A percentile compares a stretch with the other conserved stretches of the same genome.
Evolutionary conservation across 1,140 invertebrate genomes (phyloP).

Genomic region (Lepidurus arcticus): DNA sequence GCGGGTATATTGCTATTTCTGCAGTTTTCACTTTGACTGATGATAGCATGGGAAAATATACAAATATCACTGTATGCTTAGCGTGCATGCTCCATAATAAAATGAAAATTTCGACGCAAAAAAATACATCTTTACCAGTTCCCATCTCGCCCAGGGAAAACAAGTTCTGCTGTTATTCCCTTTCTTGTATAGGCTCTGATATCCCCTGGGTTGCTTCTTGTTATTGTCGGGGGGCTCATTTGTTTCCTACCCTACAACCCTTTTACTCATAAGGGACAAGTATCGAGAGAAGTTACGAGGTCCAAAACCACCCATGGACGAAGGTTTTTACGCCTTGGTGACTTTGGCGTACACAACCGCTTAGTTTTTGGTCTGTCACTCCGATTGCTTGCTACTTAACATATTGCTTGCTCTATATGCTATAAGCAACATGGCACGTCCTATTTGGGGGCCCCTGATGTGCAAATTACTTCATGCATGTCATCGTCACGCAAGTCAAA

Average conservation of each 20-base stretch:
- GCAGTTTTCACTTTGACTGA: neutral
- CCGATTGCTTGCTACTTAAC: constrained; percentile 8
- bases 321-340: neutral
- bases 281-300: neutral
- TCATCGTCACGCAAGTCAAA: neutral
- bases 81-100: too few relatives aligned
- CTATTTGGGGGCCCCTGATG: neutral
- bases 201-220: neutral
- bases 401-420: constrained; percentile 7
- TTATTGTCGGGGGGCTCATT: neutral
- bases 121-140: too few relatives aligned
- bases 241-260: neutral
- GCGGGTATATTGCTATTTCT: constrained; percentile 1
- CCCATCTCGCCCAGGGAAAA: neutral
- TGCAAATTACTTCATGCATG: neutral
- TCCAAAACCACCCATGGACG: neutral
- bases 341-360: constrained; percentile 8
- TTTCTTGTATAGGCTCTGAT: neutral
- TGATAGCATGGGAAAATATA: neutral
- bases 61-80: too few relatives aligned
- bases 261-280: constrained; percentile 2
- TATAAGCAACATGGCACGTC: neutral
- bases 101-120: too few relatives aligned
- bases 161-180: neutral
- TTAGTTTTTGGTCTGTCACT: neutral